A percentile compares a stretch with the other conserved stretches of the same genome.
Evolutionary conservation across 2,888 invertebrate genomes (phyloP).

Genomic region (Stenoptilia bipunctidactyla): DNA sequence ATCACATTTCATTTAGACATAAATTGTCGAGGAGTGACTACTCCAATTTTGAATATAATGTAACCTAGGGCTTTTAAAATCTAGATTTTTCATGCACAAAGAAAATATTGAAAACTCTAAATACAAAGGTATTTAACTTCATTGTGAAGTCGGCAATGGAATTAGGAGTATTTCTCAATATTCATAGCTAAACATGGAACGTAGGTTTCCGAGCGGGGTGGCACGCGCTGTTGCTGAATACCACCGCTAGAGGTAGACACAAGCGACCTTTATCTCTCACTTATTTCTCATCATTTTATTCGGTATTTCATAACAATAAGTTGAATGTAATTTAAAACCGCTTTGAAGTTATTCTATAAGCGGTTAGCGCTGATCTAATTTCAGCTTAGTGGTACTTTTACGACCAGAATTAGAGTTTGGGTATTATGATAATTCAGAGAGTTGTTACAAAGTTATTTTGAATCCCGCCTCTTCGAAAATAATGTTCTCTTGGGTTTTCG

Average conservation of each 20-base stretch:
- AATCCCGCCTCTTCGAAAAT: too few relatives aligned
- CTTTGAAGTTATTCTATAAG: conserved; percentile 12
- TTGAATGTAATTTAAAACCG: conserved; percentile 28
- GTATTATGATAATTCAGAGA: too few relatives aligned
- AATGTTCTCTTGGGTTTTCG: too few relatives aligned
- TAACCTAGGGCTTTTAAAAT: too few relatives aligned
- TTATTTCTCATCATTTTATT: conserved; percentile 48
- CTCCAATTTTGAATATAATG: too few relatives aligned
- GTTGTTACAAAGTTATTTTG: too few relatives aligned
- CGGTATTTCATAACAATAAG: conserved; percentile 40
- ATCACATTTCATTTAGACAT: too few relatives aligned
- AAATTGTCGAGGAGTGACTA: too few relatives aligned
- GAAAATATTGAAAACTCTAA: too few relatives aligned
- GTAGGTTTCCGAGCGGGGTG: conserved; percentile 19
- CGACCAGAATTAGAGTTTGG: too few relatives aligned
- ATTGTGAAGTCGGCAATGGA: conserved; percentile 30
- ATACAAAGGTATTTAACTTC: conserved; percentile 28
- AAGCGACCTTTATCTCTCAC: conserved; percentile 45
- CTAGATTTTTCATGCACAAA: too few relatives aligned
- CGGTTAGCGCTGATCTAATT: background rate
- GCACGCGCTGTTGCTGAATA: conserved; percentile 46
- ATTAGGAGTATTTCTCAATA: conserved; percentile 60
- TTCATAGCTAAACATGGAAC: conserved; percentile 42
- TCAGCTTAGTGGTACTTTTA: too few relatives aligned
- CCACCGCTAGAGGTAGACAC: conserved; percentile 41